phyloP scores from a whole-genome alignment of 2,797 vertebrate species.

The Mormyrops boulengeri region DNA sequence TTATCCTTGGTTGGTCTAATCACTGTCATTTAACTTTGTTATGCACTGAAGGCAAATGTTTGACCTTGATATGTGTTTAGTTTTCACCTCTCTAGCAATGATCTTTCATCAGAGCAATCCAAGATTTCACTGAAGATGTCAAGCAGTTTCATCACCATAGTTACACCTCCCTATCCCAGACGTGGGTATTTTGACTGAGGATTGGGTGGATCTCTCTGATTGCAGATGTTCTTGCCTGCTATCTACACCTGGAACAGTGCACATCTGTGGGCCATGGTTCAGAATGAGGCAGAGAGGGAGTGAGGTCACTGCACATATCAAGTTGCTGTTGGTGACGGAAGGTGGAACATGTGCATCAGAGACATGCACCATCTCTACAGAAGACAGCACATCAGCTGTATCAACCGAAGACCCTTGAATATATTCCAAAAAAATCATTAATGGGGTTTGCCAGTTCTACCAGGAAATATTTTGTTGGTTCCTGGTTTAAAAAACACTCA shows the following conservation, averaged over 20 bases:
- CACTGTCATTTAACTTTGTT: not conserved
- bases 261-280: not conserved
- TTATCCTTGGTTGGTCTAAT: not conserved
- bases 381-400: not conserved
- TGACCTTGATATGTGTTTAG: not conserved
- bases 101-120: not conserved
- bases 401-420: not conserved
- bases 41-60: not conserved
- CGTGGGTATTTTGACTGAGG: not conserved
- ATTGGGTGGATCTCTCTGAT: not conserved
- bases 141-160: slow-evolving; percentile 43
- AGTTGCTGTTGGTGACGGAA: not conserved
- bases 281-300: not conserved
- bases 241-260: not conserved
- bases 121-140: slow-evolving; percentile 20
- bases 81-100: not conserved
- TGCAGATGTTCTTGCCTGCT: not conserved
- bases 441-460: not conserved
- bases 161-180: slow-evolving; percentile 30
- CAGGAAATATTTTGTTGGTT: not conserved
- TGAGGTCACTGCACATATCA: not conserved
- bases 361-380: not conserved
- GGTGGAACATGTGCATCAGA: not conserved
- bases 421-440: not conserved
- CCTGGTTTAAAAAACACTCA: not conserved